Evolutionary conservation across 2,797 vertebrate species (phyloP).

Genomic region (Pseudomugil tenellus): DNA sequence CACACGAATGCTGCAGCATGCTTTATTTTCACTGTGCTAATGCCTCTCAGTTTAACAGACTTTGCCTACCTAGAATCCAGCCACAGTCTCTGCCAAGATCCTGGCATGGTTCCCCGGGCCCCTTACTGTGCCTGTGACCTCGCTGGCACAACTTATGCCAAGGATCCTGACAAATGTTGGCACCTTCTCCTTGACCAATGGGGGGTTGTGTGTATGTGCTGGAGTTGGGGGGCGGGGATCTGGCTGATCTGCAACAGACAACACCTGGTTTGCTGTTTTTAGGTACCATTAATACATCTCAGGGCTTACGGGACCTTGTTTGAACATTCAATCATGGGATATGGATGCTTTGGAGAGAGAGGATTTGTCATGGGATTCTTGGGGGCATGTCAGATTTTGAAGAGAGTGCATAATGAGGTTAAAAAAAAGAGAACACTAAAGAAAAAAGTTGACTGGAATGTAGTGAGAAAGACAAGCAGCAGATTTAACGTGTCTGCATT

Average conservation of each 20-base stretch:
- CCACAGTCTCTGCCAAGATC: conserved; percentile 66
- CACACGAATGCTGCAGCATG: conserved; percentile 16
- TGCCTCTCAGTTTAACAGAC: conserved; percentile 57
- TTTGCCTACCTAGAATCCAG: conserved; percentile 62
- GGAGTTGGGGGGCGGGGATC: conserved; percentile 4
- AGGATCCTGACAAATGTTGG: conserved; percentile 83
- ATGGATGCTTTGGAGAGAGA: conserved; percentile 51
- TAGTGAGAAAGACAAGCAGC: conserved; percentile 41
- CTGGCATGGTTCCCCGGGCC: conserved; percentile 72
- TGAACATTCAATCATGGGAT: conserved; percentile 67
- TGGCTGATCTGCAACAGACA: conserved; percentile 61
- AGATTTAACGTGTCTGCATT: conserved; percentile 63
- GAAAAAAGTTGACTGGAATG: conserved; percentile 35
- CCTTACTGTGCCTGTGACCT: conserved; percentile 78
- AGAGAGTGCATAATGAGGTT: conserved; percentile 42
- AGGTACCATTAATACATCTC: conserved; percentile 70
- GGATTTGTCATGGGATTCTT: conserved; percentile 66
- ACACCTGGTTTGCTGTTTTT: conserved; percentile 78
- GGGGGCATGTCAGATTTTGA: conserved; percentile 59
- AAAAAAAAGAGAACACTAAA: conserved; percentile 31
- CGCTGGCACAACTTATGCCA: conserved; percentile 73
- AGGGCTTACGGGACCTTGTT: conserved; percentile 62
- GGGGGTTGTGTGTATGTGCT: conserved; percentile 43
- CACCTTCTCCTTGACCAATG: conserved; percentile 78
- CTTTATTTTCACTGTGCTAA: conserved; percentile 36